Evolutionary conservation across 2,797 vertebrate species (phyloP), one percentile per base, ranked within the genome.

Genomic region (Xiphophorus birchmanni): DNA sequence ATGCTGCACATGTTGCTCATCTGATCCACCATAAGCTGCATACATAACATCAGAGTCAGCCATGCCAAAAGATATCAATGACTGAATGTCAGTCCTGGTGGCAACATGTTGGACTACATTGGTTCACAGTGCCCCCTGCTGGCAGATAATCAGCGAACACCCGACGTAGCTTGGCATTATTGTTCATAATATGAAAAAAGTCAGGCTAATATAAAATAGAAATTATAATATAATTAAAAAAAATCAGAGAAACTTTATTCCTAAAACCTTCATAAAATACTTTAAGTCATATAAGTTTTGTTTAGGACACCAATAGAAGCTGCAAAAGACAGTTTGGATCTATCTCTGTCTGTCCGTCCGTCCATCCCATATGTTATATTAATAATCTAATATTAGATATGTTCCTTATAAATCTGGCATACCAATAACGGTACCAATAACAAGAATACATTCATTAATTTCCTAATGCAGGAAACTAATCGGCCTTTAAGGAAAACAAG

Each of bases 91-190:
- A 40, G 26, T 47, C 47, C 44, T 78, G 76, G 50, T 29, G 74
- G 44, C 10, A 76, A 63, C 63, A 54, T 47, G 23, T 11, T 72
- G 52, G 56, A 35, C 75, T 77, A 40, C 8, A 90, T 67, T 84
- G 78, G 21, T 11, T 78, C 45, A 88, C 81, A 87, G 84, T 81
- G 73, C 91, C 93, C 91, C 90, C 94, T 94, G 84, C 81, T 93
- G 94, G 67, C 65, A 73, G 35, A 56, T 11, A 32, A 26, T n/a
- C 8, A 4, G 17, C 4, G 73, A 15, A 86, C 47, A 35, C 21
- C 12, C 4, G 1, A 58, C 13, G 15, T 45, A 45, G 12, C 69
- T 45, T 29, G 1, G 6, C 42, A 29, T 40, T 72, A 8, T 15
- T 71, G 67, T 10, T 44, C 26, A 45, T 7, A 13, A 15, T 29